Evolutionary conservation across 2,888 invertebrate species (phyloP), one percentile per base, ranked within the genome.

Genomic region (Galeruca laticollis): DNA sequence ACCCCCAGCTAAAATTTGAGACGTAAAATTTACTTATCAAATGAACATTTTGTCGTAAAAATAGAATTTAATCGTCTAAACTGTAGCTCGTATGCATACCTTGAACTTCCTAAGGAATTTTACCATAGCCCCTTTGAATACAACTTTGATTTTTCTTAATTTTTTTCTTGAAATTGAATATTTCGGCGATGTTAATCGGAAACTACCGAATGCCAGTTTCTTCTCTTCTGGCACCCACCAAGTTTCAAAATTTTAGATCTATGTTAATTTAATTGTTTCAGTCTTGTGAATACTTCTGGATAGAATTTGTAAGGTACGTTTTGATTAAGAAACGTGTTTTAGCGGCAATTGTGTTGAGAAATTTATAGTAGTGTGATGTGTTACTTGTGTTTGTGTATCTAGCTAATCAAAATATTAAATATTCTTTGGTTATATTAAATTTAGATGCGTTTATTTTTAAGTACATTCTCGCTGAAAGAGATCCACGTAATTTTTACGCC

Each of bases 251-350:
- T 78, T 79, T 76, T 76, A 75, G 74, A 78, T 80, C 78, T 62
- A 76, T 78, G 77, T 75, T 79, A 78, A 80, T 83, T 82, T 81
- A 76, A 83, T 84, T 84, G 82, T 83, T 83, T 80, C 78, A 79
- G 77, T 80, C 77, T 78, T 73, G 76, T 73, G 79, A 78, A 70
- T 70, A 78, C 76, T 74, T 76, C 75, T 76, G 72, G 70, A 63
- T 70, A 70, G 60, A 70, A 75, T 71, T 72, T 60, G 68, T 68
- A 72, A 78, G 77, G 78, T 78, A 77, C 67, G 72, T 75, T 71
- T 57, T 43, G 11, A 37, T 60, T 49, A 63, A 40, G 64, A 62
- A 66, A 20, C 33, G 47, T 62, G 60, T 63, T 68, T 67, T 79
- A 78, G 20, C 74, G 86, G 86, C 86, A 8, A 43, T 43, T 49